Evolutionary conservation across 2,113 vertebrate species (phyloP), one percentile per base, ranked within the genome.

Genomic region (Fregetta grallaria): DNA sequence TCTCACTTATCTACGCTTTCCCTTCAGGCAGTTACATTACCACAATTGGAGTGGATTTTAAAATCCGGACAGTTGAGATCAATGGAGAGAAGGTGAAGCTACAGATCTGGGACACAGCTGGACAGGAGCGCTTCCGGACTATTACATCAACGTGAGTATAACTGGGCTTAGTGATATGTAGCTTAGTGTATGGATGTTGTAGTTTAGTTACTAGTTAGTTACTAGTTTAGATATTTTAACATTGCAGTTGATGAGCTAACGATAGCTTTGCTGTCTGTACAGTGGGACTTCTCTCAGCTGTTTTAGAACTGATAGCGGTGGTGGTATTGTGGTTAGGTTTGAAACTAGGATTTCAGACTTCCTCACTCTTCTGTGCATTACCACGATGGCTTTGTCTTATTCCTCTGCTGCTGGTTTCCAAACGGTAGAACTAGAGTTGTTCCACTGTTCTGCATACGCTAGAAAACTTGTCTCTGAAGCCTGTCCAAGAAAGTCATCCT

Each of bases 1-100:
- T 88, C 58, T 96, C 50, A 63, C 72, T 94, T 59, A 17, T 17
- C 38, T 3, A 5, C 1, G 4, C 40, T 80, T 50, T 92, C 44
- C 85, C 73, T 95, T 34, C 97, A 99, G 99, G 99, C 98, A 99
- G 99, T 97, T 99, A 99, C 96, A 99, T 99, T 92, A 99, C 99
- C 95, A 99, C 99, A 0, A 99, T 99, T 11, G 99, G 99, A 18
- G 99, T 99, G 86, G 99, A 99, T 94, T 99, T 99, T 95, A 99
- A 99, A 98, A 99, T 99, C 95, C 98, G 99, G 86, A 99, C 99
- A 0, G 99, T 99, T 96, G 99, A 99, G 98, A 99, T 99, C 94
- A 99, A 99, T 79, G 99, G 99, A 22, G 99, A 99, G 98, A 99
- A 99, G 93, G 99, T 99, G 97, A 99, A 99, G 95, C 98, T 99